A percentile compares a stretch with the other conserved stretches of the same genome.
phyloP scores from a whole-genome alignment of 2,113 vertebrate genomes.

The Leptobrachium leishanense region DNA sequence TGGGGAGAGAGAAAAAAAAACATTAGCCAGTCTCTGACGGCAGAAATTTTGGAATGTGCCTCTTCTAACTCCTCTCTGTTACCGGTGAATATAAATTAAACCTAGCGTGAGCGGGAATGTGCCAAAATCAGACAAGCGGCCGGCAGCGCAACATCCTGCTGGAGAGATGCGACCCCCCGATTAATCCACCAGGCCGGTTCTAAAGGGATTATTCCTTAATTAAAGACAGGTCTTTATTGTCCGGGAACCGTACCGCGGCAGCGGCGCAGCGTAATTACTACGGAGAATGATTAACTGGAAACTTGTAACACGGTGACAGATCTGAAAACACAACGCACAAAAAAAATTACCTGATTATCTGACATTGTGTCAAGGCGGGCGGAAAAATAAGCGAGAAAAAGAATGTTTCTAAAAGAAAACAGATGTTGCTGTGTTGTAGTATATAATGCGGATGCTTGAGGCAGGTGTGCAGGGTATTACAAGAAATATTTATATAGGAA shows the following conservation, averaged over 20 bases:
- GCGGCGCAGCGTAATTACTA: not conserved
- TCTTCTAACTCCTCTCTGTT: not conserved
- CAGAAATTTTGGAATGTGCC: slow-evolving; percentile 8
- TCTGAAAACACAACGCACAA: not conserved
- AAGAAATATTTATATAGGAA: too few species aligned
- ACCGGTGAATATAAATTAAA: not conserved
- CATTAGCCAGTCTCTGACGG: not conserved
- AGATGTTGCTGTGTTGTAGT: too few species aligned
- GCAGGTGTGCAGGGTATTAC: too few species aligned
- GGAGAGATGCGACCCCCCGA: not conserved
- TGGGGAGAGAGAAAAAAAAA: not conserved
- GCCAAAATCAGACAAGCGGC: not conserved
- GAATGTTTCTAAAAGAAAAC: too few species aligned
- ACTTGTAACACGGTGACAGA: not conserved
- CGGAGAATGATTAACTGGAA: not conserved
- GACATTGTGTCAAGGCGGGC: not conserved
- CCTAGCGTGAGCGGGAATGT: not conserved
- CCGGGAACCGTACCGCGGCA: not conserved
- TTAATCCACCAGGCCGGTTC: not conserved
- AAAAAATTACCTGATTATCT: not conserved
- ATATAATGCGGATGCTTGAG: too few species aligned
- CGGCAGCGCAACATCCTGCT: not conserved
- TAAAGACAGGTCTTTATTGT: not conserved
- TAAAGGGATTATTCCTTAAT: not conserved
- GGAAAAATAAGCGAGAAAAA: not conserved